Evolutionary conservation across 1,140 invertebrate species (phyloP).

Genomic region (Andrena cerasifolii): DNA sequence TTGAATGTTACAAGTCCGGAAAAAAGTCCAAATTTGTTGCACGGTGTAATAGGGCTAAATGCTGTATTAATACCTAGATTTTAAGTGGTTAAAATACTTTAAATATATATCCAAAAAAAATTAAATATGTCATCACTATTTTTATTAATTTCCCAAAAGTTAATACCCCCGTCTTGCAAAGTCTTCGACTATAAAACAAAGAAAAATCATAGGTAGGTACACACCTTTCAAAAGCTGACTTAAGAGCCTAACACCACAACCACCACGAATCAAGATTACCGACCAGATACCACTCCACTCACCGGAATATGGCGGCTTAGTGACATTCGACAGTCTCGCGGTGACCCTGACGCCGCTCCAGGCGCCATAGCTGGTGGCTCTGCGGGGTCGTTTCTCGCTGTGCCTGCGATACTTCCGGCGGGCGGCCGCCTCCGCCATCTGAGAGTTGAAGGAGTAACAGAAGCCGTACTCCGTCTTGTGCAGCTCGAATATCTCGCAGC

Average conservation of each 20-base stretch:
- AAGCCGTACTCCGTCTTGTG: constrained; percentile 47
- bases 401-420: neutral
- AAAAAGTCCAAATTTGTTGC: no score
- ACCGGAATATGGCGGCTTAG: constrained; percentile 43
- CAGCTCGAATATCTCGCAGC: constrained; percentile 45
- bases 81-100: no score
- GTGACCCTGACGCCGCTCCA: constrained; percentile 48
- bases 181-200: no score
- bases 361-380: constrained; percentile 32
- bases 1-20: no score
- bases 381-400: constrained; percentile 27
- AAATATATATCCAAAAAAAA: no score
- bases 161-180: no score
- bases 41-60: no score
- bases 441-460: constrained; percentile 48
- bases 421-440: neutral
- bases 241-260: neutral
- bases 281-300: constrained; percentile 5
- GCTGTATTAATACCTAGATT: no score
- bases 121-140: no score
- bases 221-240: no score
- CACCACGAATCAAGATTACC: neutral
- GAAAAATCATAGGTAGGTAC: no score
- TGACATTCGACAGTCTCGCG: constrained; percentile 40
- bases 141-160: no score